Conservation (phyloP, 2,888 invertebrate species). For the Sarcophaga rosellei region DNA sequence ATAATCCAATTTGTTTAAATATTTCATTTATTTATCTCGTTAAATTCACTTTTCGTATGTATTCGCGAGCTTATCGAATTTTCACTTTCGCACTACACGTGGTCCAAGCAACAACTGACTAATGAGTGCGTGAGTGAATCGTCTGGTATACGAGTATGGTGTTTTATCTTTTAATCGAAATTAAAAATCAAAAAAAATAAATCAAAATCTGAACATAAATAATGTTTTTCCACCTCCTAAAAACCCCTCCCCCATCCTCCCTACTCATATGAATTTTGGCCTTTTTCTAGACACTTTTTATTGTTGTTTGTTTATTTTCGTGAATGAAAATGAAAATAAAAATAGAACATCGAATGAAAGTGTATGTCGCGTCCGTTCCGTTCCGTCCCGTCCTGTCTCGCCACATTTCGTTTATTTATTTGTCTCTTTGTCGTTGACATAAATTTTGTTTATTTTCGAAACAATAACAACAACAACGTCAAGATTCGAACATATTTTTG, state of each 20-base stretch:
- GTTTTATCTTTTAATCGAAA: constrained; percentile 1
- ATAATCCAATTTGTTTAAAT: neutral
- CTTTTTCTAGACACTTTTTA: neutral
- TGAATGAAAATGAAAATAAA: constrained; percentile 33
- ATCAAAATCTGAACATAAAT: constrained; percentile 52
- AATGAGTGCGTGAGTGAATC: neutral
- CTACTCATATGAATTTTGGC: neutral
- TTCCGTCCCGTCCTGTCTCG: too few species aligned
- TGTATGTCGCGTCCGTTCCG: neutral
- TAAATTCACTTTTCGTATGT: constrained; percentile 1
- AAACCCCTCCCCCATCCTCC: too few species aligned
- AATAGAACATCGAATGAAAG: constrained; percentile 46
- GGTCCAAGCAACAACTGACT: constrained; percentile 35
- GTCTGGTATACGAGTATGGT: neutral
- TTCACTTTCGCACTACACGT: constrained; percentile 49
- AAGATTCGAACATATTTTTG: neutral
- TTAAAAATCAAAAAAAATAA: constrained; percentile 13
- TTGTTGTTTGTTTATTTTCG: neutral
- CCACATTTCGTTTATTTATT: neutral
- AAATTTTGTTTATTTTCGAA: constrained; percentile 29
- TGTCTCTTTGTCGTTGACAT: constrained; percentile 37
- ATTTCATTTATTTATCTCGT: neutral
- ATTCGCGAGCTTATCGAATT: neutral
- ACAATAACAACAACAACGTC: neutral
- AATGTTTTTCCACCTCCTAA: neutral